phyloP scores from a whole-genome alignment of 2,113 vertebrate species.

The Oenanthe melanoleuca region DNA sequence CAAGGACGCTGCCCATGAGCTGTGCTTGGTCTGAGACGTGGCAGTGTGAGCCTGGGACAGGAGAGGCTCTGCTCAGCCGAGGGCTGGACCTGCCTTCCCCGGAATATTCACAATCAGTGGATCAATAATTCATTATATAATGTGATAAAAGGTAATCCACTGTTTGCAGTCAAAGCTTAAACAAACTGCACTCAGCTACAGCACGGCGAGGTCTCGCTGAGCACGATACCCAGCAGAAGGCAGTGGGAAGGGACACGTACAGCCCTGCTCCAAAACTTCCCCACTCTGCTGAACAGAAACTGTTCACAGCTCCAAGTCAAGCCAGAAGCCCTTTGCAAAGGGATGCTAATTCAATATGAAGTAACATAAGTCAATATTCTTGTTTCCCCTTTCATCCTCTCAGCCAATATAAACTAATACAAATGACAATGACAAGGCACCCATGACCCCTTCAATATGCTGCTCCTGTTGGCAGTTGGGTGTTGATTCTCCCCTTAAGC shows the following conservation, averaged over 20 bases:
- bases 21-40: background rate
- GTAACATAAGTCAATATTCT: slow-evolving; percentile 51
- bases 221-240: background rate
- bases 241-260: background rate
- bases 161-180: slow-evolving; percentile 1
- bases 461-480: background rate
- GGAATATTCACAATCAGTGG: background rate
- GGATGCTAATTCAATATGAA: slow-evolving; percentile 28
- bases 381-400: slow-evolving; percentile 63
- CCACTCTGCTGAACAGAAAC: background rate
- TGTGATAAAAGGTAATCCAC: background rate
- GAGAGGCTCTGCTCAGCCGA: fast-evolving
- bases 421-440: slow-evolving; percentile 1
- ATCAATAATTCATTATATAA: slow-evolving; percentile 12
- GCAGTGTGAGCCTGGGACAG: background rate
- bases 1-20: background rate
- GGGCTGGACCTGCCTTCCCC: background rate
- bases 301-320: background rate
- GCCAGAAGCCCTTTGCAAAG: slow-evolving; percentile 45
- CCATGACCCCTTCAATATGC: background rate
- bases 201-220: fast-evolving
- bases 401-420: slow-evolving; percentile 49
- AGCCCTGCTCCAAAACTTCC: background rate
- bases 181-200: background rate
- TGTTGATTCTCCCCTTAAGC: slow-evolving; percentile 63